Evolutionary conservation across 2,888 invertebrate species (phyloP).

Genomic region (Sicus ferrugineus): DNA sequence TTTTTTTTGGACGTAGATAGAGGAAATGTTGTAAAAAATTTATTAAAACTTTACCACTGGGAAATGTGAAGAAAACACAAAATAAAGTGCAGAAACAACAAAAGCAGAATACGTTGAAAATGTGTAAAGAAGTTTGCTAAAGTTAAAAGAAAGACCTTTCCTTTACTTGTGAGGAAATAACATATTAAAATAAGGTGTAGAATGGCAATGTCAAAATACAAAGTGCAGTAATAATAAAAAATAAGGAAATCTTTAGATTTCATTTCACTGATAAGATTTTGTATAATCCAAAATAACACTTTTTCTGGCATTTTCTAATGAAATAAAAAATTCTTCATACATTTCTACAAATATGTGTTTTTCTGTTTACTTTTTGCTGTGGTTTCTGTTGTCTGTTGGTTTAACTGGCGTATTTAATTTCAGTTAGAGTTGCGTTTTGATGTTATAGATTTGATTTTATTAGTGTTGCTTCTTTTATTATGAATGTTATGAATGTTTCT

Average conservation of each 20-base stretch:
- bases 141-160: too few relatives aligned
- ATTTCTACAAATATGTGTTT: background rate
- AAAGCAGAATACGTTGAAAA: background rate
- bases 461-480: background rate
- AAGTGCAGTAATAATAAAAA: too few relatives aligned
- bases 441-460: background rate
- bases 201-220: too few relatives aligned
- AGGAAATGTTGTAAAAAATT: conserved; percentile 33
- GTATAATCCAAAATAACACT: too few relatives aligned
- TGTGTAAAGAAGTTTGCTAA: too few relatives aligned
- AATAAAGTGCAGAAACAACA: background rate
- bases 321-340: conserved; percentile 28
- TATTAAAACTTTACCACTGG: too few relatives aligned
- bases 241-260: too few relatives aligned
- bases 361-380: background rate
- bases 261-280: too few relatives aligned
- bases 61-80: too few relatives aligned
- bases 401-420: conserved; percentile 24
- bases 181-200: too few relatives aligned
- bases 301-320: too few relatives aligned
- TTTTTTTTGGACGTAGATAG: background rate
- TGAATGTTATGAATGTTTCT: background rate
- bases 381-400: conserved; percentile 25
- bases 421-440: background rate
- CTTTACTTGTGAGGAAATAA: too few relatives aligned